These are phyloP conservation scores for Prunella fulvescens DNA, from an alignment of 2,113 vertebrate species.

Conservation along the genomic window DNA sequence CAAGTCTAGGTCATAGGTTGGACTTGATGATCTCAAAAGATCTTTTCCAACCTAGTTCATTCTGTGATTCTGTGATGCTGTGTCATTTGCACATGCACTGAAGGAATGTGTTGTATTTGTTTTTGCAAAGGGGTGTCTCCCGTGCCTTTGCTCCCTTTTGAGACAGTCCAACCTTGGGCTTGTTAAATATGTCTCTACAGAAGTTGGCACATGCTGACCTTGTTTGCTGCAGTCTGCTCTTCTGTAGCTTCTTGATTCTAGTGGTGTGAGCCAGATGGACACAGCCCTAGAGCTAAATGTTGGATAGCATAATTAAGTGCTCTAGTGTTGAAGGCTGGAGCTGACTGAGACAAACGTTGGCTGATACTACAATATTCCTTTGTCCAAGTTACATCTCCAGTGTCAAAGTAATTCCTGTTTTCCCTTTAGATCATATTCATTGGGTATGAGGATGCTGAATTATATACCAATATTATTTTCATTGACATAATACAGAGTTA, in stretches of 20 bases:
- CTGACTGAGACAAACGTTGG: background rate
- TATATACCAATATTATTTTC: background rate
- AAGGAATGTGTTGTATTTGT: background rate
- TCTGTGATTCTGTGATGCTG: background rate
- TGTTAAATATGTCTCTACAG: background rate
- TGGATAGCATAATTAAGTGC: constrained; percentile 17
- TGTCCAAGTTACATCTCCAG: background rate
- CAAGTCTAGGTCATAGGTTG: background rate
- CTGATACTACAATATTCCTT: background rate
- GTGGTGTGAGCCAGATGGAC: constrained; percentile 15
- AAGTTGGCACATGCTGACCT: background rate
- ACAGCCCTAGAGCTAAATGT: background rate
- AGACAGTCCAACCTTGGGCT: background rate
- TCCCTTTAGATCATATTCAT: background rate
- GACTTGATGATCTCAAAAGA: background rate
- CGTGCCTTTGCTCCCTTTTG: background rate
- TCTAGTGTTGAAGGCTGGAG: background rate
- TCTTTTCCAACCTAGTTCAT: background rate
- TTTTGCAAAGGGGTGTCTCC: background rate
- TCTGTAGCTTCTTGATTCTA: constrained; percentile 13
- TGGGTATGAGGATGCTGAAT: background rate
- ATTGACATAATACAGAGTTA: background rate
- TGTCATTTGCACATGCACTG: background rate
- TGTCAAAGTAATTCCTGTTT: background rate
- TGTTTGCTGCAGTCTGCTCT: constrained; percentile 29